These are phyloP conservation scores for Merops nubicus DNA, from an alignment of 2,113 vertebrate species.

Conservation along the genomic window DNA sequence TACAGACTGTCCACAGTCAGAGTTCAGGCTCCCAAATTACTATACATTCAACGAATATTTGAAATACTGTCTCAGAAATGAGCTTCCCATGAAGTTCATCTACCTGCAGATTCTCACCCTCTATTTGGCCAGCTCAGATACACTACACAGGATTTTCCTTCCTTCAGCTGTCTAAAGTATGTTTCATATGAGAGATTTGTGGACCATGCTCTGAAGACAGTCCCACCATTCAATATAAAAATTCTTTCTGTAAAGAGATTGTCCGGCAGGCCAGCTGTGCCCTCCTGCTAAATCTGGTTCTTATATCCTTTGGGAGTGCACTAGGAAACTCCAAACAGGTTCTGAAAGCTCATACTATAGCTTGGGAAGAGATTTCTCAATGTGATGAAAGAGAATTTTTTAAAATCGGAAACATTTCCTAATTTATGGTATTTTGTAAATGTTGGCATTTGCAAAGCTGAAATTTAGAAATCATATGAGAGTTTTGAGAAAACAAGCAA, in stretches of 20 bases:
- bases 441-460: not conserved
- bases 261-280: conserved; percentile 56
- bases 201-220: not conserved
- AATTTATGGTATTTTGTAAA: not conserved
- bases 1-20: not conserved
- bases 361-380: conserved; percentile 46
- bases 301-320: conserved; percentile 50
- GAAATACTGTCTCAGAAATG: not conserved
- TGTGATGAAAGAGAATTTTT: conserved; percentile 32
- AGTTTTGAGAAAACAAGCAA: not conserved
- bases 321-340: not conserved
- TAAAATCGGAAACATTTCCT: not conserved
- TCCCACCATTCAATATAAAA: conserved; percentile 61
- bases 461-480: not conserved
- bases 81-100: not conserved
- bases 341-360: conserved; percentile 41
- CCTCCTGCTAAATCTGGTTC: conserved; percentile 49
- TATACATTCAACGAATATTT: not conserved
- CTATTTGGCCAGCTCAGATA: conserved; percentile 21
- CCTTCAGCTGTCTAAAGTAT: conserved; percentile 1
- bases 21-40: not conserved
- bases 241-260: conserved; percentile 48
- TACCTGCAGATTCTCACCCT: not conserved
- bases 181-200: conserved; percentile 33
- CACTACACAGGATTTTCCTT: not conserved